Percentiles rank a stretch among this genome's conserved stretches.
Evolutionary conservation across 2,797 vertebrate species (phyloP).

Genomic region (Amphiprion clarkii): DNA sequence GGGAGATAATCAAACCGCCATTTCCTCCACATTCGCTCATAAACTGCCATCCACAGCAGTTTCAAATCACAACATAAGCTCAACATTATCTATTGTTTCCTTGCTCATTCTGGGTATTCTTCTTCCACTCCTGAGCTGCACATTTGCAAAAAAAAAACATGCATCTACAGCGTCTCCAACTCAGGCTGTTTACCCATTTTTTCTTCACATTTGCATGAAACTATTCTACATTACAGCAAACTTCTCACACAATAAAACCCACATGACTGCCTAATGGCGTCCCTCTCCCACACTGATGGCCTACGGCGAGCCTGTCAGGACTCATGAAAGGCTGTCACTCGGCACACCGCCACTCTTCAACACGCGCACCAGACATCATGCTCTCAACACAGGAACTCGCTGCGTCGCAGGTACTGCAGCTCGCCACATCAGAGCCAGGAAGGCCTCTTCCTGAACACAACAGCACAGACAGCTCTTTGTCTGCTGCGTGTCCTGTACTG

Average conservation of each 20-base stretch:
- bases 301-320: slow-evolving; percentile 62
- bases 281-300: slow-evolving; percentile 47
- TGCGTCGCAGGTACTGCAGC: slow-evolving; percentile 66
- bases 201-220: slow-evolving; percentile 48
- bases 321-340: slow-evolving; percentile 63
- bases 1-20: slow-evolving; percentile 65
- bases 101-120: not conserved
- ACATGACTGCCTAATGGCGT: slow-evolving; percentile 48
- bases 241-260: slow-evolving; percentile 42
- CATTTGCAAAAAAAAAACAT: not conserved
- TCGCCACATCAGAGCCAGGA: slow-evolving; percentile 63
- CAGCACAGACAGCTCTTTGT: slow-evolving; percentile 68
- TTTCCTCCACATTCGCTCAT: slow-evolving; percentile 47
- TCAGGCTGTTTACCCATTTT: slow-evolving; percentile 15
- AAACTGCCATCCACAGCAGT: slow-evolving; percentile 63
- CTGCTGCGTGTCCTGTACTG: slow-evolving; percentile 58
- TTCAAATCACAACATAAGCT: slow-evolving; percentile 58
- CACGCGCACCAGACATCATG: slow-evolving; percentile 73
- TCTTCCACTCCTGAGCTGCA: not conserved
- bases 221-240: slow-evolving; percentile 32
- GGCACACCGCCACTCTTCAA: slow-evolving; percentile 72
- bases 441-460: slow-evolving; percentile 68
- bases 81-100: slow-evolving; percentile 62
- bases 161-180: not conserved
- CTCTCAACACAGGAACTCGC: slow-evolving; percentile 67